Evolutionary conservation across 2,797 vertebrate genomes (phyloP).

Genomic region (Cynopterus sphinx): DNA sequence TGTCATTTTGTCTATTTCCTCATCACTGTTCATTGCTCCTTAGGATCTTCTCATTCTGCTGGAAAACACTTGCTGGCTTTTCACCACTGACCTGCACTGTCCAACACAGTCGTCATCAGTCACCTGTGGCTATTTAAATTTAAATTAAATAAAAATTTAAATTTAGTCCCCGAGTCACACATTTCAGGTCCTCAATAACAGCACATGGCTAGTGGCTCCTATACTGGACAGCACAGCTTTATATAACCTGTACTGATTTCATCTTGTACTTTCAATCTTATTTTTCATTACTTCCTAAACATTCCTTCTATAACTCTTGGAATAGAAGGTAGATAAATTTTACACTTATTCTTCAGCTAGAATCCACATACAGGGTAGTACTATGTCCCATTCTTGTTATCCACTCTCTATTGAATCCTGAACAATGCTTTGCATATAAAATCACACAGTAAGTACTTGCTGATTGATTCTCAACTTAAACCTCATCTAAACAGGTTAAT

Average conservation of each 20-base stretch:
- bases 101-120: not conserved
- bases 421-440: not conserved
- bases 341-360: not conserved
- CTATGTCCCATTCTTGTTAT: not conserved
- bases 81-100: not conserved
- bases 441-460: not conserved
- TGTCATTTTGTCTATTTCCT: not conserved
- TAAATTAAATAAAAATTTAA: slow-evolving; percentile 23
- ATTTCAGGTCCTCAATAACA: not conserved
- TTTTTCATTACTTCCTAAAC: slow-evolving; percentile 5
- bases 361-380: not conserved
- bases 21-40: not conserved
- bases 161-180: not conserved
- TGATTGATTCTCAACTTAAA: not conserved
- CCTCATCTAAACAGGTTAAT: slow-evolving; percentile 12
- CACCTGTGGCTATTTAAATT: not conserved
- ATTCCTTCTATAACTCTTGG: not conserved
- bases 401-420: not conserved
- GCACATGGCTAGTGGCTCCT: not conserved
- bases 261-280: not conserved
- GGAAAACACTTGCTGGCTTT: not conserved
- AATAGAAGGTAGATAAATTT: not conserved
- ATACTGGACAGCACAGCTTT: not conserved
- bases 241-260: not conserved
- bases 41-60: not conserved